Evolutionary conservation across 2,113 vertebrate species (phyloP).

Genomic region (Bambusicola thoracicus): DNA sequence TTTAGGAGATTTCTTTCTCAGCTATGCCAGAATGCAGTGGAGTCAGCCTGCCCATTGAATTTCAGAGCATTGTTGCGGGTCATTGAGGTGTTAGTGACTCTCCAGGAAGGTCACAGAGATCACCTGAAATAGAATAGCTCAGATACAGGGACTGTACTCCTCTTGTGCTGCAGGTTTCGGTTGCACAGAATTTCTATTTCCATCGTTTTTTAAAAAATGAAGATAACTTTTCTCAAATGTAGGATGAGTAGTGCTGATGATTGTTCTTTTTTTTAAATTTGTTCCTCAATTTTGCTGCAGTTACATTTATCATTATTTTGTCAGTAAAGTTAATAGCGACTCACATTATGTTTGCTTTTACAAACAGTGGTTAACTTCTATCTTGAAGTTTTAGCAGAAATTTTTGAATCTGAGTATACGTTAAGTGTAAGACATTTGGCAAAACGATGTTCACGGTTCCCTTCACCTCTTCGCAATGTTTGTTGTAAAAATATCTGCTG

Average conservation of each 20-base stretch:
- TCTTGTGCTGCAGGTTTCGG: neutral
- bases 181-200: neutral
- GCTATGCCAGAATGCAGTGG: neutral
- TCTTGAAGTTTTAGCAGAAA: neutral
- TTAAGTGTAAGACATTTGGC: neutral
- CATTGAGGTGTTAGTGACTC: neutral
- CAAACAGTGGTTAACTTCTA: neutral
- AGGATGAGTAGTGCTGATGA: neutral
- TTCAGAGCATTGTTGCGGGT: neutral
- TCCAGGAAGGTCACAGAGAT: neutral
- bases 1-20: neutral
- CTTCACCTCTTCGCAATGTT: neutral
- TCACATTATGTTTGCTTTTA: neutral
- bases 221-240: neutral
- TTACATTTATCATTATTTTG: neutral
- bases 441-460: neutral
- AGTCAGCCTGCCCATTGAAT: neutral
- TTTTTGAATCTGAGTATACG: neutral
- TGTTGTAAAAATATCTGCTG: neutral
- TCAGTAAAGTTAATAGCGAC: neutral
- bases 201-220: neutral
- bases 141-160: neutral
- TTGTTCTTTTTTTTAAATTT: neutral
- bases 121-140: neutral
- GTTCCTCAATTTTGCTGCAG: neutral